These are phyloP conservation scores for Crotophaga sulcirostris DNA, from an alignment of 2,113 vertebrate species.

Conservation along the genomic window DNA sequence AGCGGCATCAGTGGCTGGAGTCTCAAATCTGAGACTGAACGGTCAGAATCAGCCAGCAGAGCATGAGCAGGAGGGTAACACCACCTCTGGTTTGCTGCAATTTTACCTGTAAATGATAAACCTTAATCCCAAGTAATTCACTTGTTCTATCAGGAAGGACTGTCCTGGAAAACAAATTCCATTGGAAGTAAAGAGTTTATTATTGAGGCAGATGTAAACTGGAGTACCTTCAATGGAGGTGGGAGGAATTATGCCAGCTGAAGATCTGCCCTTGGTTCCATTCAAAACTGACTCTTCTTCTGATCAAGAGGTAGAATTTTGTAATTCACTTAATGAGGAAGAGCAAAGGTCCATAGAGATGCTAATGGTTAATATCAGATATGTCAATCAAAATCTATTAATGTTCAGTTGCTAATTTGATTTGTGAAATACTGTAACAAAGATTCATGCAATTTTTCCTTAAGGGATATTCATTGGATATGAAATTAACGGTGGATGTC, in stretches of 20 bases:
- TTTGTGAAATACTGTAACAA: constrained; percentile 62
- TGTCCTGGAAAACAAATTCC: neutral
- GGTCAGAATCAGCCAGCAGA: neutral
- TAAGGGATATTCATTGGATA: constrained; percentile 26
- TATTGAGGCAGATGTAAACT: neutral
- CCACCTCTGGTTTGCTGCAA: neutral
- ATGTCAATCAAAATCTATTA: constrained; percentile 64
- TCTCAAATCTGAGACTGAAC: neutral
- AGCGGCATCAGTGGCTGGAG: neutral
- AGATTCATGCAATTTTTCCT: constrained; percentile 56
- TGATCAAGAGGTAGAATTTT: constrained; percentile 15
- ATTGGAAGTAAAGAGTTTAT: neutral
- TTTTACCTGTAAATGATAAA: neutral
- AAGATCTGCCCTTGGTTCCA: neutral
- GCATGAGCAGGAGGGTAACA: neutral
- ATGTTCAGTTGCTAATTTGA: constrained; percentile 50
- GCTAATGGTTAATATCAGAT: constrained; percentile 38
- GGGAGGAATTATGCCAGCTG: neutral
- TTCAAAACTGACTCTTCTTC: neutral
- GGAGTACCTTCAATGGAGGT: neutral
- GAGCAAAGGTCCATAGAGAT: constrained; percentile 15
- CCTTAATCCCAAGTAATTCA: neutral
- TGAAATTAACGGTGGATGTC: constrained; percentile 57
- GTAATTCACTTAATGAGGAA: constrained; percentile 28
- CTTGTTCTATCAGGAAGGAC: neutral